Conservation (phyloP, 2,113 vertebrate genomes). For the Hippocampus mohnikei region DNA sequence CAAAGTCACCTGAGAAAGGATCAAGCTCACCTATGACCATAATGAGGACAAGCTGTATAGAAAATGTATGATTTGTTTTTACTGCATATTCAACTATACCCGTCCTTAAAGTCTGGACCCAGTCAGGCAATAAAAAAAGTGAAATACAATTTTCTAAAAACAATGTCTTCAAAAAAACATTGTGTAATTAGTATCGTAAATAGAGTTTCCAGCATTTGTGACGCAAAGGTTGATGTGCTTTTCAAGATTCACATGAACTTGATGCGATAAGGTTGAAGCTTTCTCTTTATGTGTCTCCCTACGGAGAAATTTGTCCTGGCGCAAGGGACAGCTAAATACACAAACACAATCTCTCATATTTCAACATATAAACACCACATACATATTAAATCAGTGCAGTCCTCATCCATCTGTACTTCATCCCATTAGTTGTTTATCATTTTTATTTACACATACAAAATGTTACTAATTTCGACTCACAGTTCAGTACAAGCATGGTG, state of each 20-base stretch:
- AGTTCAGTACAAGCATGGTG: not conserved
- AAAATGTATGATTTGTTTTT: not conserved
- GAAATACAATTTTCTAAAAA: not conserved
- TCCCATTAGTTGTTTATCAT: not conserved
- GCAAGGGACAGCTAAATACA: not conserved
- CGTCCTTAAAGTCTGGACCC: not conserved
- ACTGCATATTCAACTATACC: not conserved
- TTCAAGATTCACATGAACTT: not conserved
- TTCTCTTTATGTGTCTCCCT: not conserved
- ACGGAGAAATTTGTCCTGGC: not conserved
- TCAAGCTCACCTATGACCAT: not conserved
- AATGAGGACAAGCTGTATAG: not conserved
- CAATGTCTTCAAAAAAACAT: not conserved
- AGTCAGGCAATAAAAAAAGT: not conserved
- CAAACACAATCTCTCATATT: not conserved
- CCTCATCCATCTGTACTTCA: not conserved
- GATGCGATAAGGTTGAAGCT: not conserved
- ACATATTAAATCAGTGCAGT: not conserved
- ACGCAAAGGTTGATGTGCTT: not conserved
- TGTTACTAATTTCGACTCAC: not conserved
- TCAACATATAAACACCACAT: not conserved
- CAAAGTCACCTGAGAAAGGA: not conserved
- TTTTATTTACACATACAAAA: not conserved
- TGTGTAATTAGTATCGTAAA: not conserved
- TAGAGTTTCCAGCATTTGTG: not conserved